phyloP scores from a whole-genome alignment of 1,140 invertebrate genomes.

The Musca vetustissima region DNA sequence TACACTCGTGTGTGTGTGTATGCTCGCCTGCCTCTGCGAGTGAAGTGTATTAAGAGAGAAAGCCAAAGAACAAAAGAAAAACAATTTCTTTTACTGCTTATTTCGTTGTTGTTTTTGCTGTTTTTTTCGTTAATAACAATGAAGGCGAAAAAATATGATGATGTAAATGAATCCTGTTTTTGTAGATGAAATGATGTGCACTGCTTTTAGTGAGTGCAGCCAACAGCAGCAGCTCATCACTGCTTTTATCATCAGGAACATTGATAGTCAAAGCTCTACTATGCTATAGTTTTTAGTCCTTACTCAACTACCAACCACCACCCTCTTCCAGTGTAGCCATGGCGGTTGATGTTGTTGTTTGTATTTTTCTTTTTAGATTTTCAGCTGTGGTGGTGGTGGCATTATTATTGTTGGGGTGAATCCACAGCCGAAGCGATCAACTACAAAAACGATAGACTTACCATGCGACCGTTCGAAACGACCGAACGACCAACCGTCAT shows the following conservation, averaged over 20 bases:
- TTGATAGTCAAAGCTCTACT: not conserved
- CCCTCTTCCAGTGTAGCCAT: conserved; percentile 4
- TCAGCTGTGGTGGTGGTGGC: conserved; percentile 5
- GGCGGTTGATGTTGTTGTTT: not conserved
- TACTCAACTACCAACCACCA: conserved; percentile 1
- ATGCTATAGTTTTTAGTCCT: conserved; percentile 2
- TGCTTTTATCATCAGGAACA: not conserved
- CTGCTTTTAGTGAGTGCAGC: not conserved
- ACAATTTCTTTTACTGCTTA: too few species aligned
- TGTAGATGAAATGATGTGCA: conserved; percentile 3
- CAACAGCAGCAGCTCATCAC: not conserved
- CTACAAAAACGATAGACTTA: too few species aligned
- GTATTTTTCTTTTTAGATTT: too few species aligned
- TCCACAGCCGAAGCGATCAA: too few species aligned
- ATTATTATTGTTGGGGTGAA: not conserved
- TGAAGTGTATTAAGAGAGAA: too few species aligned
- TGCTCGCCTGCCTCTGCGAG: too few species aligned
- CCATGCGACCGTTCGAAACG: too few species aligned
- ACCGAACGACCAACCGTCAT: too few species aligned
- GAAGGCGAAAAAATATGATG: not conserved
- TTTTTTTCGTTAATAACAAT: not conserved
- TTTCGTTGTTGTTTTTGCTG: too few species aligned
- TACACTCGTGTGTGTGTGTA: too few species aligned
- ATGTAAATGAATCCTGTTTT: conserved; percentile 14
- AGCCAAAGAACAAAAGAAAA: too few species aligned